Evolutionary conservation across 1,140 invertebrate species (phyloP), one percentile per base, ranked within the genome.

Genomic region (Tetramorium alpestre): DNA sequence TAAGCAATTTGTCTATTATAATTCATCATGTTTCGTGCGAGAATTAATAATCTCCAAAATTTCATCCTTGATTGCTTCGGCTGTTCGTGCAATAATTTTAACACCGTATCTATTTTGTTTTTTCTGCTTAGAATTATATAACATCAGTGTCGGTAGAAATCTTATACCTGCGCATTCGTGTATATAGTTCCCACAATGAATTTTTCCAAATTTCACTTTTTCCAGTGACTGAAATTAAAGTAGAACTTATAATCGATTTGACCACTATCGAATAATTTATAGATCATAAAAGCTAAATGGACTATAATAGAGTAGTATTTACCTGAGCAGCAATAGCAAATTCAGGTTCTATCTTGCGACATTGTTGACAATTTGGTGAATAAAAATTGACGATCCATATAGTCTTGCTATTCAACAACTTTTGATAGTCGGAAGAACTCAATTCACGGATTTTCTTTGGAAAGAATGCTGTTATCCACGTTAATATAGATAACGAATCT

Each of bases 321-420:
- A 97, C 97, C 94, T 96, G 95, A 28, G 97, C 96, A 51, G 97
- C 95, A 87, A 96, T 95, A 89, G 96, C 96, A 95, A 97, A 97
- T 88, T 97, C 96, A 41, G 97, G 97, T 86, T 97, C 96, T 93
- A 98, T 97, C 60, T 96, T 94, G 89, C 97, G 96, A 92, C 97
- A 98, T 92, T 97, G 97, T 7, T 96, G 96, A 94, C 97, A 98
- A 97, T 97, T 98, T 0, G 97, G 97, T 6, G 97, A 97, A 94
- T 96, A 98, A 93, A 97, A 98, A 93, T 98, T 97, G 16, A 98
- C 94, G 16, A 98, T 86, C 97, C 97, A 97, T 90, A 96, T 73
- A 5, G 94, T 93, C 18, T 93, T 92, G 58, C 91, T 95, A 1
- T 92, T 91, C 33, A 96, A 87, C 25, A 96, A 94, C 18, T 93